Conservation (phyloP, 2,797 vertebrate genomes). For the Eurystomus glaucurus region DNA sequence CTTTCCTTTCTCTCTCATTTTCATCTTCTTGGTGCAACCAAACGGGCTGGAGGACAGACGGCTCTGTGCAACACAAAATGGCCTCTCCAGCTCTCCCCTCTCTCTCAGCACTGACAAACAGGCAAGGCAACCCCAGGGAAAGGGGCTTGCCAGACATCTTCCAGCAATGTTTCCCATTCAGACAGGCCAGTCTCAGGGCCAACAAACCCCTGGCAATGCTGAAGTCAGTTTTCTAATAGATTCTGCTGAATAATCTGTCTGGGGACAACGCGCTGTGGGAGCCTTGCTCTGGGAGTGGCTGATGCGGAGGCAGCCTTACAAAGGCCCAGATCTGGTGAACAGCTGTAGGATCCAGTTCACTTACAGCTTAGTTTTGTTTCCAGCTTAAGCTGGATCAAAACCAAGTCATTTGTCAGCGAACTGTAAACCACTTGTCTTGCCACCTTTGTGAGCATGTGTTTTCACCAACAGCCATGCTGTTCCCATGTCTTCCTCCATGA, state of each 20-base stretch:
- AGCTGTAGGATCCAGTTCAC: slow-evolving; percentile 26
- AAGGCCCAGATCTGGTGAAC: slow-evolving; percentile 25
- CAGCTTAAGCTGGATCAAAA: slow-evolving; percentile 10
- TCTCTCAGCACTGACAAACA: background rate
- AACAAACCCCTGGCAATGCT: background rate
- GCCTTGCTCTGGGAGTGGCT: background rate
- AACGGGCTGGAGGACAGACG: background rate
- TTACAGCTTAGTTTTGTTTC: slow-evolving; percentile 12
- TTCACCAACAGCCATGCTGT: background rate
- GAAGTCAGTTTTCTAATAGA: background rate
- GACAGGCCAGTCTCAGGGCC: background rate
- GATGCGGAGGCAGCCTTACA: background rate
- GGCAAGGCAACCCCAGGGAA: background rate
- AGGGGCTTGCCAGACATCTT: background rate
- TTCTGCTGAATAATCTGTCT: slow-evolving; percentile 37
- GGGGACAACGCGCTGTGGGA: fast-evolving
- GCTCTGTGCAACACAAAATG: background rate
- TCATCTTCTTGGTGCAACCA: fast-evolving
- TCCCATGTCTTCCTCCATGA: background rate
- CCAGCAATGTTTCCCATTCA: background rate
- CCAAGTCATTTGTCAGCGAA: slow-evolving; percentile 48
- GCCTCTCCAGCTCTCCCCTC: background rate
- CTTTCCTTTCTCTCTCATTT: background rate
- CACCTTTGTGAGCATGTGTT: background rate
- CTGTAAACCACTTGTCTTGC: slow-evolving; percentile 19